A percentile compares a stretch with the other conserved stretches of the same genome.
phyloP scores from a whole-genome alignment of 2,797 vertebrate species.

The Lithobates pipiens region DNA sequence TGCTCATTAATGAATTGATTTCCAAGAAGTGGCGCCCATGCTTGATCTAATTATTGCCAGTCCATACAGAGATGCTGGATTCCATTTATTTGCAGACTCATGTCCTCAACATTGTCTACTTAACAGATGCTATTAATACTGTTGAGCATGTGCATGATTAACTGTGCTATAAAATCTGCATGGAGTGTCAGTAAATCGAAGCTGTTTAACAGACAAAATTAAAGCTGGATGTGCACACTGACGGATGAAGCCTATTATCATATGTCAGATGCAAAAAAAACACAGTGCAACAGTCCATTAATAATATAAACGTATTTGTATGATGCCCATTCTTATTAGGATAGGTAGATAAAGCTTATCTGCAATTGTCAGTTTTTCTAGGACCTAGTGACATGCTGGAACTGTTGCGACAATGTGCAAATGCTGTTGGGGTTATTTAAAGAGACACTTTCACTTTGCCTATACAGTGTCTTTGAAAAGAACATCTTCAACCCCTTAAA shows the following conservation, averaged over 20 bases:
- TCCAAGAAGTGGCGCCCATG: constrained; percentile 39
- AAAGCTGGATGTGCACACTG: background rate
- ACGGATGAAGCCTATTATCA: background rate
- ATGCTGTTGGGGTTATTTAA: too few relatives aligned
- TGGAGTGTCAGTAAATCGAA: constrained; percentile 21
- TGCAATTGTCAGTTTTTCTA: background rate
- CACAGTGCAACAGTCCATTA: background rate
- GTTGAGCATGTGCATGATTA: constrained; percentile 39
- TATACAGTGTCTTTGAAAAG: too few relatives aligned
- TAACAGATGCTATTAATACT: constrained; percentile 23
- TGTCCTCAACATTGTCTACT: constrained; percentile 40
- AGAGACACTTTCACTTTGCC: too few relatives aligned
- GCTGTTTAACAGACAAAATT: constrained; percentile 11
- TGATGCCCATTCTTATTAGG: background rate
- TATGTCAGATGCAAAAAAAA: background rate
- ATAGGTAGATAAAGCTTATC: background rate
- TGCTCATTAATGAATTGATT: constrained; percentile 54
- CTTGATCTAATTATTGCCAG: constrained; percentile 63
- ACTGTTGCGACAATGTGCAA: too few relatives aligned
- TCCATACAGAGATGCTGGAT: constrained; percentile 57
- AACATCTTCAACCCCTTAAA: too few relatives aligned
- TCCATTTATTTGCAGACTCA: constrained; percentile 53
- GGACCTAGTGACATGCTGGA: too few relatives aligned
- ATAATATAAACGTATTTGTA: background rate
- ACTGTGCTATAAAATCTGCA: constrained; percentile 21